Evolutionary conservation across 2,113 vertebrate genomes (phyloP).

Genomic region (Megaceryle maxima): DNA sequence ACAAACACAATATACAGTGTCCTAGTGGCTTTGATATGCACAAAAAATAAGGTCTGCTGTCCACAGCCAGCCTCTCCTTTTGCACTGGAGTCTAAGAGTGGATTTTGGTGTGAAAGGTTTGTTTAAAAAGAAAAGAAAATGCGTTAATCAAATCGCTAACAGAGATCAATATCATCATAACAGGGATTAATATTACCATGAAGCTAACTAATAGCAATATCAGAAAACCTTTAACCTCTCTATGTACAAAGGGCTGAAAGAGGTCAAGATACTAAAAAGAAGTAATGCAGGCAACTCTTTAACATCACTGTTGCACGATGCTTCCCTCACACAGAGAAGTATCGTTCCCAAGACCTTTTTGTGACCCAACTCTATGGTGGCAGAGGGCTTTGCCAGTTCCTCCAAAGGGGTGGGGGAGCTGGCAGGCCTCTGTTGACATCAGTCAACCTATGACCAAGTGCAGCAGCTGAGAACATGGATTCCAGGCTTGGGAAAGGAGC

Average conservation of each 20-base stretch:
- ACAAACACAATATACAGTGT: neutral
- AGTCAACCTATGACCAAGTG: neutral
- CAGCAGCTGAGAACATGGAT: neutral
- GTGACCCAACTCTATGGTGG: neutral
- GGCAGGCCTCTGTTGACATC: neutral
- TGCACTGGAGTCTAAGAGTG: neutral
- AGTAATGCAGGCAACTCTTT: neutral
- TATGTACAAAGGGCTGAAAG: neutral
- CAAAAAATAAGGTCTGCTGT: neutral
- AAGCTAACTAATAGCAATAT: neutral
- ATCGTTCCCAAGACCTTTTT: neutral
- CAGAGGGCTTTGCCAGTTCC: neutral
- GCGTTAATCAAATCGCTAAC: neutral
- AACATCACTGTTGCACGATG: neutral
- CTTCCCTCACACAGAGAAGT: fast-evolving
- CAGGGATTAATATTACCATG: neutral
- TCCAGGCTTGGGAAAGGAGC: neutral
- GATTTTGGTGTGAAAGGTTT: neutral
- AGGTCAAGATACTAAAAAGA: neutral
- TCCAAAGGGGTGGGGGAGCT: fast-evolving
- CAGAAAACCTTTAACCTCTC: neutral
- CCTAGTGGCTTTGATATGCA: neutral
- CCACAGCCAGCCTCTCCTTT: neutral
- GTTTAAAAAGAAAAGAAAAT: neutral
- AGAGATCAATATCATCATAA: neutral